Base-by-base conservation (phyloP, 2,113 vertebrate species). In the Gobius niger region DNA sequence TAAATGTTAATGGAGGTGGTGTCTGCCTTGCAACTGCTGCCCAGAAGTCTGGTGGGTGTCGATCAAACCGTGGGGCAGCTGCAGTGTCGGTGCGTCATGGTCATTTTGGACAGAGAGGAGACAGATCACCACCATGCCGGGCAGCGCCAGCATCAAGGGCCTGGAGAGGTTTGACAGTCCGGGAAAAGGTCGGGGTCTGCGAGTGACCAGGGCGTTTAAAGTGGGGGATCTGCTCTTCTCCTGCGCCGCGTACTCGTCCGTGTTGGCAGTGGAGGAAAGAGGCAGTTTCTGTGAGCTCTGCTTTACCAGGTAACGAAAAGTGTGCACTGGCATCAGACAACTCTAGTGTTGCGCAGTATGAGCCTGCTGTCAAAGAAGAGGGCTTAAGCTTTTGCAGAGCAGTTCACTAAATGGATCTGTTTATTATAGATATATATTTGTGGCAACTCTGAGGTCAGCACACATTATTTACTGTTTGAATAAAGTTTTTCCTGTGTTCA, bases 271-370 rank as follows among this genome's bases (percentile, higher is more conserved):
- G 50, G 89, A 81, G 59, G 95, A 98, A 89, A 91, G 96, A 63
- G 94, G 95, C 56, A 84, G 81, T 81, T 92, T 93, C 91, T 99
- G 97, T 76, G 97, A 99, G 34, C 73, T 85, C 89, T 99, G 97
- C 94, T 96, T 99, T 83, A 68, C 90, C 80, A 96, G 96, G 97
- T 98, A 92, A 69, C 6, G 50, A 9, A 12, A 51, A 44, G 3
- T 11, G 10, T n/a, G 16, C 41, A 46, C 6, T 19, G 18, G 10
- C 52, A 19, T 11, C 51, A 34, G 24, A 34, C 24, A 34, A 34
- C 1, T 34, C 24, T 34, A 34, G 24, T 34, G 3, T 34, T 4
- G 24, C 1, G 24, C 24, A 34, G 3, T 2, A 34, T 34, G 24
- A 34, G 24, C 24, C 24, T 34, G 24, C 24, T 34, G 24, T 34